These are phyloP conservation scores for Cataglyphis livida DNA, from an alignment of 2,888 invertebrate genomes.

Conservation along the genomic window DNA sequence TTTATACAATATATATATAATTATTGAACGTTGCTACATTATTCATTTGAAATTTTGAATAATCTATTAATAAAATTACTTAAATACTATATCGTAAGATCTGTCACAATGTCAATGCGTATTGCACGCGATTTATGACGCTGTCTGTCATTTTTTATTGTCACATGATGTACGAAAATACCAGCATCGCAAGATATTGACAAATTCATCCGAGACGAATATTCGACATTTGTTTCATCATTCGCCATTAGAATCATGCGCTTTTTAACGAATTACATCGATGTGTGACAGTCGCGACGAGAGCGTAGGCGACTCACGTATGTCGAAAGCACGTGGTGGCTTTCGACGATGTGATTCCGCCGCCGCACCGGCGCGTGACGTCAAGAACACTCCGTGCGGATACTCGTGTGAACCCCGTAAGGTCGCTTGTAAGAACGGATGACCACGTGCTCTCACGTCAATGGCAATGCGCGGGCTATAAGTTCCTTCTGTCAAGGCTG, in stretches of 20 bases:
- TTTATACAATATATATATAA: neutral
- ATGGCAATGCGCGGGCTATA: neutral
- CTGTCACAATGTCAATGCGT: neutral
- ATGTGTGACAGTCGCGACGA: neutral
- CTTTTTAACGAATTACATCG: neutral
- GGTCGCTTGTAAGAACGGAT: neutral
- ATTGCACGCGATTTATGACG: neutral
- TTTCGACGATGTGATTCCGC: neutral
- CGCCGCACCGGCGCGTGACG: neutral
- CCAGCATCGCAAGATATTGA: neutral
- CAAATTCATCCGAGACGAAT: neutral
- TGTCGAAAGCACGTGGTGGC: neutral
- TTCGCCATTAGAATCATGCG: neutral
- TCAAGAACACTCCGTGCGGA: neutral
- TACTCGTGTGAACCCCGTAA: conserved; percentile 5
- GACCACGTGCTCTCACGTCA: neutral
- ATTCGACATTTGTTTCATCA: neutral
- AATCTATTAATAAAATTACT: neutral
- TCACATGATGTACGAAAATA: neutral
- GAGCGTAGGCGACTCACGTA: neutral
- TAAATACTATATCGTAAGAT: neutral
- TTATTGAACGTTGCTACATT: neutral
- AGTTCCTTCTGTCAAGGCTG: neutral
- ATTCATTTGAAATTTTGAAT: too few species aligned
- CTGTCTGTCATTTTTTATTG: neutral